Conservation (phyloP, 2,797 vertebrate species). For the Gila robusta region DNA sequence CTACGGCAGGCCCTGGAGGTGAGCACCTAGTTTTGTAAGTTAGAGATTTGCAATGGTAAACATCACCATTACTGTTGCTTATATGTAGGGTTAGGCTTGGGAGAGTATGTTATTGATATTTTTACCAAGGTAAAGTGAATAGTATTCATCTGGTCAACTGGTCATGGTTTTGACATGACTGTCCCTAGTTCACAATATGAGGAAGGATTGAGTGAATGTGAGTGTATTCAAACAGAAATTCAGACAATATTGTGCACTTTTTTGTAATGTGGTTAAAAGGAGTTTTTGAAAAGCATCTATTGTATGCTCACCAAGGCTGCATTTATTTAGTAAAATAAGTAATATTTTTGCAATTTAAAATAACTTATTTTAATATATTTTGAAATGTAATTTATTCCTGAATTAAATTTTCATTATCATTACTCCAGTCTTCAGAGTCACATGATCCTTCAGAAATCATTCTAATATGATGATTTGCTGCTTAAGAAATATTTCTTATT, state of each 20-base stretch:
- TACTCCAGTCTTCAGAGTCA: too few species aligned
- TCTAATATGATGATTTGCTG: too few species aligned
- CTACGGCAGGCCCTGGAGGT: slow-evolving; percentile 96
- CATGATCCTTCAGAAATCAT: too few species aligned
- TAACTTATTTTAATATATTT: background rate
- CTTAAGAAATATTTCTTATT: too few species aligned
- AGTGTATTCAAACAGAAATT: background rate
- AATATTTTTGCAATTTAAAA: background rate
- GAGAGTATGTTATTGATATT: background rate
- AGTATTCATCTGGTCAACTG: background rate
- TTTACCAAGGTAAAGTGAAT: background rate
- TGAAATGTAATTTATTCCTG: too few species aligned
- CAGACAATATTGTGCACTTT: background rate
- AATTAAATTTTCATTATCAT: too few species aligned
- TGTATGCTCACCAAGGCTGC: background rate
- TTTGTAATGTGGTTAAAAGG: background rate
- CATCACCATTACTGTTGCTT: background rate
- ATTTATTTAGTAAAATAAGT: background rate
- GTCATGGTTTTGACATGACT: background rate
- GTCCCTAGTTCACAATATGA: background rate
- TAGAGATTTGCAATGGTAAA: background rate
- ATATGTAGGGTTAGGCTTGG: background rate
- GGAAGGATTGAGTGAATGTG: background rate
- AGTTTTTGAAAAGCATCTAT: background rate
- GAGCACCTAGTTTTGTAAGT: slow-evolving; percentile 53